Percentiles rank a stretch among this genome's conserved stretches.
These are phyloP conservation scores for Sitta europaea DNA, from an alignment of 2,113 vertebrate species.

Conservation along the genomic window DNA sequence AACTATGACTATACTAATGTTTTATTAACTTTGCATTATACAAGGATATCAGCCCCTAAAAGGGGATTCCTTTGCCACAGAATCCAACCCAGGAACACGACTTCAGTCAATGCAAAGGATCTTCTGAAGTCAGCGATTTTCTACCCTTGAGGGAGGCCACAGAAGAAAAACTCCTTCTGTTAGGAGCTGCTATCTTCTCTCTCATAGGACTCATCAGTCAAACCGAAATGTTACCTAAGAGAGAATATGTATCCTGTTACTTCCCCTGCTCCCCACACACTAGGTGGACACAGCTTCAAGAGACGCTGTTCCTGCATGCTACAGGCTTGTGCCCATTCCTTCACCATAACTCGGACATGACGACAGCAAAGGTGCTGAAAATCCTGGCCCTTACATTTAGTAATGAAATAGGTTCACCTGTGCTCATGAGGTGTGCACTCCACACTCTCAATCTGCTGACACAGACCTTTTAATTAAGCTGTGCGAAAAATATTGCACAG, in stretches of 20 bases:
- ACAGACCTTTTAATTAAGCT: not conserved
- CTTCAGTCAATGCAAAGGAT: not conserved
- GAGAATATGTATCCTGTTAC: not conserved
- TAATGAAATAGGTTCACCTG: not conserved
- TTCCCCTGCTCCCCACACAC: not conserved
- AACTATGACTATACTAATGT: not conserved
- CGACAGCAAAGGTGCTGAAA: not conserved
- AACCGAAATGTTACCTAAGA: not conserved
- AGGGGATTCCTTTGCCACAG: not conserved
- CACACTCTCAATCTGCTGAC: not conserved
- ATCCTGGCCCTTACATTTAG: not conserved
- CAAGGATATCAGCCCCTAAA: not conserved
- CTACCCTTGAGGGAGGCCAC: not conserved
- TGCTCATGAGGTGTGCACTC: not conserved
- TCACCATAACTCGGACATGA: not conserved
- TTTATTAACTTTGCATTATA: not conserved
- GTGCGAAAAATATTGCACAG: not conserved
- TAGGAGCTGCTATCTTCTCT: not conserved
- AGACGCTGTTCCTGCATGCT: not conserved
- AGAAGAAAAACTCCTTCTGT: not conserved
- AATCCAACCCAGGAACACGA: not conserved
- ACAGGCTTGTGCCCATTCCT: not conserved
- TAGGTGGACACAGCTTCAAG: not conserved
- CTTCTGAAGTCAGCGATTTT: not conserved
- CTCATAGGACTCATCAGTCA: not conserved